Conservation (phyloP, 2,797 vertebrate species). For the Cheirogaleus major region DNA sequence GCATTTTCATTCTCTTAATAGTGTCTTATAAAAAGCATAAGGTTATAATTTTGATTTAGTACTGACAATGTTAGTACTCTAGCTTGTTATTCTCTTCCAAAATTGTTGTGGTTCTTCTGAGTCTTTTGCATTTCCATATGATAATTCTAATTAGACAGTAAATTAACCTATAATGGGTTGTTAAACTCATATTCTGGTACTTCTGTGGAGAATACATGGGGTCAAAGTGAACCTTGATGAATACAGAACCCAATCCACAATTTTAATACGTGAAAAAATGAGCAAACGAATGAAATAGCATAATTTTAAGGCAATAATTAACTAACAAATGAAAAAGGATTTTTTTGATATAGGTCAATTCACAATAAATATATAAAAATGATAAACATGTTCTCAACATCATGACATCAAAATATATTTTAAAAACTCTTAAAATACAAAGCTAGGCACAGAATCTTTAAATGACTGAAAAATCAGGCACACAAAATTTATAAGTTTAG, state of each 20-base stretch:
- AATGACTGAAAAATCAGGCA: background rate
- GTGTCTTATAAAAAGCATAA: background rate
- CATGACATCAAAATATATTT: background rate
- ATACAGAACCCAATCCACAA: background rate
- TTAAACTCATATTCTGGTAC: background rate
- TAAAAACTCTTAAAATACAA: background rate
- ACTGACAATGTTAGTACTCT: background rate
- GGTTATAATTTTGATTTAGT: background rate
- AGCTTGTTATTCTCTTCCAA: background rate
- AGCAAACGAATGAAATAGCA: background rate
- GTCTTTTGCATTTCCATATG: background rate
- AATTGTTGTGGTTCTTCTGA: background rate
- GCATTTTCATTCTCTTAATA: background rate
- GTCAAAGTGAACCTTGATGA: background rate
- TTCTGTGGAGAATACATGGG: background rate
- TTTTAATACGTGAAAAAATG: background rate
- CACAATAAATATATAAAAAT: background rate
- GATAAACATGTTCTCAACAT: background rate
- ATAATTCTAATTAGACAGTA: background rate
- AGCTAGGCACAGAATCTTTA: background rate
- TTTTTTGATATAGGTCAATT: background rate
- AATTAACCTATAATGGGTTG: background rate
- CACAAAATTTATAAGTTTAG: background rate
- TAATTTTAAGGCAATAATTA: background rate
- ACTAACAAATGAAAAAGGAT: background rate